These are phyloP conservation scores for Triplophysa yarkandensis DNA, from an alignment of 2,797 vertebrate genomes.

Conservation along the genomic window DNA sequence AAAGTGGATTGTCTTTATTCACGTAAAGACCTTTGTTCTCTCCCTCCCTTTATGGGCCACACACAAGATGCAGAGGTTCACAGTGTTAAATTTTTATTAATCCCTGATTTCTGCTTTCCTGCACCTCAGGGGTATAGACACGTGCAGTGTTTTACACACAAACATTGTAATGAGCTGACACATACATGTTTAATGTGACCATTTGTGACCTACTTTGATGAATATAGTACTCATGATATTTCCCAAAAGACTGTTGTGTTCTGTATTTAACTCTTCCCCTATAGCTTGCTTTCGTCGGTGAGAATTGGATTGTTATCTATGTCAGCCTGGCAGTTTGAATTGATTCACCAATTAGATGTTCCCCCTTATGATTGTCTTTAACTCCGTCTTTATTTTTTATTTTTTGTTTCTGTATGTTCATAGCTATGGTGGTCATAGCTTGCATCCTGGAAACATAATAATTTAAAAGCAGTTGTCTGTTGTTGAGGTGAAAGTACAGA, in stretches of 20 bases:
- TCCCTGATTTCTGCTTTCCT: constrained; percentile 60
- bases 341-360: constrained; percentile 42
- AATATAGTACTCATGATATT: constrained; percentile 33
- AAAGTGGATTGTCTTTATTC: constrained; percentile 47
- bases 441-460: background rate
- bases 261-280: constrained; percentile 47
- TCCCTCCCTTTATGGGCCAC: constrained; percentile 43
- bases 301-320: constrained; percentile 49
- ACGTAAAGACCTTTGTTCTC: constrained; percentile 45
- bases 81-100: constrained; percentile 57
- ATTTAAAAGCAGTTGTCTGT: constrained; percentile 27
- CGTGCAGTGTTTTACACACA: constrained; percentile 17
- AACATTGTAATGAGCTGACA: constrained; percentile 37
- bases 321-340: constrained; percentile 53
- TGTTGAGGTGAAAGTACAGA: constrained; percentile 7
- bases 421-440: constrained; percentile 8
- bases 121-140: constrained; percentile 41
- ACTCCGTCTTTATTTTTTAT: constrained; percentile 20
- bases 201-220: constrained; percentile 42
- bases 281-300: constrained; percentile 48
- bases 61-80: constrained; percentile 55
- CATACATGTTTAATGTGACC: constrained; percentile 39
- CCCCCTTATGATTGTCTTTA: constrained; percentile 56
- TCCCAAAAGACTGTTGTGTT: constrained; percentile 19
- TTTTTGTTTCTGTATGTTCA: constrained; percentile 12